These are phyloP conservation scores for Coryphaenoides rupestris DNA, from an alignment of 2,113 vertebrate species.

Conservation along the genomic window DNA sequence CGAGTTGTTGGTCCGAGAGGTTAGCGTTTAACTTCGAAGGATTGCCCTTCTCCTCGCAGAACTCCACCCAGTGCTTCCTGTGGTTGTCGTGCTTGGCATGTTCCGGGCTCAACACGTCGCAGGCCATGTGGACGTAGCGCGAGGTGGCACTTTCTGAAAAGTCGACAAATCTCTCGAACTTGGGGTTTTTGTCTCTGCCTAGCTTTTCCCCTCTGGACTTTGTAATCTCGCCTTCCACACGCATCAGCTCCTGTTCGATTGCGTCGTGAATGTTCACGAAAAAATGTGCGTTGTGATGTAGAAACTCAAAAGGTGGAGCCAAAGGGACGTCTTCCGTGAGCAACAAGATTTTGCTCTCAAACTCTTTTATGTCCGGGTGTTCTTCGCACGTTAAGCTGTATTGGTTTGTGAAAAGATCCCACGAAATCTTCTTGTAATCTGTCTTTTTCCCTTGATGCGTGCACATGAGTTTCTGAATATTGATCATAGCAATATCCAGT, in stretches of 20 bases:
- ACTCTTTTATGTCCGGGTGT: constrained; percentile 53
- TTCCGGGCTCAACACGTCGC: constrained; percentile 56
- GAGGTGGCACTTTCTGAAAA: constrained; percentile 69
- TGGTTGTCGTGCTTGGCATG: constrained; percentile 40
- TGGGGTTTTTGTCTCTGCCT: constrained; percentile 66
- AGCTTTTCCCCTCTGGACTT: constrained; percentile 55
- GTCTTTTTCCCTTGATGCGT: constrained; percentile 47
- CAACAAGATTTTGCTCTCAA: constrained; percentile 50
- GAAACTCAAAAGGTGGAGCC: constrained; percentile 57
- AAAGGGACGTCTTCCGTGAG: constrained; percentile 24
- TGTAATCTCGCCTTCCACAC: constrained; percentile 65
- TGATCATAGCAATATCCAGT: constrained; percentile 68
- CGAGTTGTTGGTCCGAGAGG: constrained; percentile 39
- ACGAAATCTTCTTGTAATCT: constrained; percentile 47
- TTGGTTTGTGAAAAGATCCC: constrained; percentile 69
- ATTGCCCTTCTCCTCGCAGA: constrained; percentile 70
- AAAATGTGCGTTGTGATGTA: constrained; percentile 66
- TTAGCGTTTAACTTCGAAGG: constrained; percentile 53
- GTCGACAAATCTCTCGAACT: constrained; percentile 65
- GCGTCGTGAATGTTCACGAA: constrained; percentile 62
- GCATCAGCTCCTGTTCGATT: constrained; percentile 62
- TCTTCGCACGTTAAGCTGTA: constrained; percentile 63
- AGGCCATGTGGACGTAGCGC: constrained; percentile 72
- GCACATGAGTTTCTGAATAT: constrained; percentile 63
- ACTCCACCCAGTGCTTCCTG: constrained; percentile 72